Evolutionary conservation across 2,797 vertebrate genomes (phyloP), one percentile per base, ranked within the genome.

Genomic region (Acipenser oxyrinchus): DNA sequence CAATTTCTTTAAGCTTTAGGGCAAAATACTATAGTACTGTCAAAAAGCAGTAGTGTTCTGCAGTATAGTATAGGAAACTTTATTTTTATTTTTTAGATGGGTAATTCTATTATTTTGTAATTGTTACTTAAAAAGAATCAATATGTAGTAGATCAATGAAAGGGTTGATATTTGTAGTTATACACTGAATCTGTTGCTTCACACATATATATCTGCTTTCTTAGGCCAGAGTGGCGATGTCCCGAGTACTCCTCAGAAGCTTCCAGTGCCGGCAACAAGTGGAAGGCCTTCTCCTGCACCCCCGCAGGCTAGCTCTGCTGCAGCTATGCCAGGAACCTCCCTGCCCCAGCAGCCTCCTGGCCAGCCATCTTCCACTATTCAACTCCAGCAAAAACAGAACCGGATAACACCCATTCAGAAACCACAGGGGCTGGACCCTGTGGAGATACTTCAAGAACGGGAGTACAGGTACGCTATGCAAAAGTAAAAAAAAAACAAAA

Each of bases 371-470:
- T 92, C 95, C 6, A 91, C 96, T 75, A 86, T 97, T 58, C 96
- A 96, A 76, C 86, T 98, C 68, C 96, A 97, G 77, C 95, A 95
- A 82, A 98, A 98, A 75, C 96, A 99, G 82, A 98, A 95, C 76
- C 95, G 95, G 2, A 84, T 99, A 82, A 97, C 96, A 12, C 96
- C 96, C 1, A 88, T 99, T 69, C 95, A 97, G 86, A 99, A 99
- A 72, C 96, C 96, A 0, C 96, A 97, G 75, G 96, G 96, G 58
- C 50, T 99, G 83, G 96, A 99, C 80, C 96, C 96, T 0, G 94
- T 95, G 74, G 96, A 96, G 81, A 96, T 99, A 74, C 90, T 98
- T 49, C 96, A 99, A 71, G 96, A 99, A 78, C 87, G 96, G 70
- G 96, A 99, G 81, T 96, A 95, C 78, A 95, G 96, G 96, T 97